These are phyloP conservation scores for Physocephala rufipes DNA, from an alignment of 2,888 invertebrate genomes.

Conservation along the genomic window DNA sequence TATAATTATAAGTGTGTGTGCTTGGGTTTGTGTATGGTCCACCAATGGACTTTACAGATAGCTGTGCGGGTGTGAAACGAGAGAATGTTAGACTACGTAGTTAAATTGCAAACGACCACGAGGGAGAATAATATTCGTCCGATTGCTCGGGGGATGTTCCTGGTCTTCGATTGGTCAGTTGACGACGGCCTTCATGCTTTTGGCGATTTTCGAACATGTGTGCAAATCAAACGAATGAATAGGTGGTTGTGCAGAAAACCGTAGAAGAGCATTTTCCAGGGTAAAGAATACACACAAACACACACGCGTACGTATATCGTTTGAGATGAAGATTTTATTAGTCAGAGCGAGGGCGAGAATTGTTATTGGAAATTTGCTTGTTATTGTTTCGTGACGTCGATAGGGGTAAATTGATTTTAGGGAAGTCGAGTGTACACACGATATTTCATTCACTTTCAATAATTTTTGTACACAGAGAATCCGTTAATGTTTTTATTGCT, in stretches of 20 bases:
- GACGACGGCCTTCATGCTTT: constrained; percentile 24
- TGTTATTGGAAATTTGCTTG: too few species aligned
- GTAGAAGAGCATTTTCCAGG: not conserved
- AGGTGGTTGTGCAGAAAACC: not conserved
- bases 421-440: too few species aligned
- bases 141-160: constrained; percentile 35
- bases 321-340: too few species aligned
- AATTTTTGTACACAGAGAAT: too few species aligned
- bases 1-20: too few species aligned
- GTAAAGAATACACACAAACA: not conserved
- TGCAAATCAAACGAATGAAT: not conserved
- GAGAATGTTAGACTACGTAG: not conserved
- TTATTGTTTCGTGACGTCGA: too few species aligned
- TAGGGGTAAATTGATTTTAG: too few species aligned
- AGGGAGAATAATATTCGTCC: not conserved
- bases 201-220: constrained; percentile 15
- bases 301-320: not conserved
- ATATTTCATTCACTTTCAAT: too few species aligned
- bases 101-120: not conserved
- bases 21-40: not conserved
- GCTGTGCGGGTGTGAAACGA: not conserved
- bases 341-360: too few species aligned
- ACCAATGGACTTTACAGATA: too few species aligned
- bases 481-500: too few species aligned
- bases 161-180: constrained; percentile 41